Percentiles rank a stretch among this genome's conserved stretches.
Conservation (phyloP, 2,888 invertebrate species). For the Pristionchus mayeri region DNA sequence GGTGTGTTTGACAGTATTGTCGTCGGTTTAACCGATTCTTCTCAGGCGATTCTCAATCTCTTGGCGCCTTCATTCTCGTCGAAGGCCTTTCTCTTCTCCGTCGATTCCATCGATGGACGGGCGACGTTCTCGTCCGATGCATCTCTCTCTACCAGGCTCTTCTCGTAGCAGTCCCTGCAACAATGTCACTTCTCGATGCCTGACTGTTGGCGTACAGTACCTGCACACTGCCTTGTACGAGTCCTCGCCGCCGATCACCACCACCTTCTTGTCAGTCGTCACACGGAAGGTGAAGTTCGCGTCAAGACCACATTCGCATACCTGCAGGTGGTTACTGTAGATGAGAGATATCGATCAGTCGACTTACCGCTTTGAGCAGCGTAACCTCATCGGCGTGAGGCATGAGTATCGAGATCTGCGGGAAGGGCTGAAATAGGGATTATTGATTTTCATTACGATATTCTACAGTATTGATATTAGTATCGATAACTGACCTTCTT, state of each 20-base stretch:
- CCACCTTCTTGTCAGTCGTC: constrained; percentile 63
- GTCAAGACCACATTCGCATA: constrained; percentile 60
- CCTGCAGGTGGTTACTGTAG: constrained; percentile 18
- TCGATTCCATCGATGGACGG: background rate
- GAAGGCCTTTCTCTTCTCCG: constrained; percentile 15
- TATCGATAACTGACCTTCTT: constrained; percentile 75
- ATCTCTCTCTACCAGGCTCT: background rate
- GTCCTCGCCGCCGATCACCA: constrained; percentile 65
- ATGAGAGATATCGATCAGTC: background rate
- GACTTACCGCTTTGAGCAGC: constrained; percentile 62
- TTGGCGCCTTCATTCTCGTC: background rate
- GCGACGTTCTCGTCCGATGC: constrained; percentile 29
- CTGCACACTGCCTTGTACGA: constrained; percentile 63
- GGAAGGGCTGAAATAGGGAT: constrained; percentile 58
- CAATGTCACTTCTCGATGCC: background rate
- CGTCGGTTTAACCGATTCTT: background rate
- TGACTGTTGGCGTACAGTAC: background rate
- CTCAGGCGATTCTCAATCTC: constrained; percentile 16
- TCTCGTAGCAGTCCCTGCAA: constrained; percentile 42
- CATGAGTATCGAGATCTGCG: constrained; percentile 61
- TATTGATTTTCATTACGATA: background rate
- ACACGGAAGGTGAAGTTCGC: constrained; percentile 62
- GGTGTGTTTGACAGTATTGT: background rate
- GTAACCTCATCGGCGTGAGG: constrained; percentile 63
- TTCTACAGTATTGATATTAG: background rate